Evolutionary conservation across 2,888 invertebrate genomes (phyloP).

Genomic region (Muschampia plurimacula): DNA sequence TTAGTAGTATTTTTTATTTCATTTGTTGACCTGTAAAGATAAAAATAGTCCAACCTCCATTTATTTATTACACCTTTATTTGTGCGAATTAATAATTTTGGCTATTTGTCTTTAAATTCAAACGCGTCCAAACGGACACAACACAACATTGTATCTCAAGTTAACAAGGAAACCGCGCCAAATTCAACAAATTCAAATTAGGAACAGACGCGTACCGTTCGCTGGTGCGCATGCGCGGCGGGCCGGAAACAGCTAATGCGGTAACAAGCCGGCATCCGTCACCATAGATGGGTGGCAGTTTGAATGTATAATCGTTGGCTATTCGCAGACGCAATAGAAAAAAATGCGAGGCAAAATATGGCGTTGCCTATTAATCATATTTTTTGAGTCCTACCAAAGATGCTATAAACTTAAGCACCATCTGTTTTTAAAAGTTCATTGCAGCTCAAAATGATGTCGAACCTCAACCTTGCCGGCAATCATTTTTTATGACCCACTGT

Average conservation of each 20-base stretch:
- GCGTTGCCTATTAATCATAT: neutral
- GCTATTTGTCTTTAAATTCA: constrained; percentile 47
- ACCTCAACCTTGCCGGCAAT: too few relatives aligned
- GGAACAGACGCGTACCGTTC: constrained; percentile 67
- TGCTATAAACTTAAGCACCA: too few relatives aligned
- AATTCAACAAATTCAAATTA: constrained; percentile 54
- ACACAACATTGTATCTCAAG: constrained; percentile 7
- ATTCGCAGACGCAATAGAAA: constrained; percentile 6
- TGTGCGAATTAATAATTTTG: neutral
- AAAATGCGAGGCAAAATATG: neutral
- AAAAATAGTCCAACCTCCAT: too few relatives aligned
- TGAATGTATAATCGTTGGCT: constrained; percentile 33
- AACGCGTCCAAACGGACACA: constrained; percentile 42
- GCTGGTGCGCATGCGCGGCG: constrained; percentile 59
- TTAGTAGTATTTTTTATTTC: too few relatives aligned
- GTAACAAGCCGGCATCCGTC: constrained; percentile 70
- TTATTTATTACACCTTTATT: neutral
- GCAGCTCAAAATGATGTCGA: too few relatives aligned
- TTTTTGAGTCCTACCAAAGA: neutral
- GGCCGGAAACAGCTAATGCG: constrained; percentile 75
- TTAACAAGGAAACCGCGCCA: constrained; percentile 39
- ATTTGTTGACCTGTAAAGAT: too few relatives aligned
- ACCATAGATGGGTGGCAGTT: constrained; percentile 51
- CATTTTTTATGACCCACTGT: too few relatives aligned
- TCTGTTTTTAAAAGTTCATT: too few relatives aligned